phyloP scores from a whole-genome alignment of 2,888 invertebrate genomes.

The Dryocosmus kuriphilus region DNA sequence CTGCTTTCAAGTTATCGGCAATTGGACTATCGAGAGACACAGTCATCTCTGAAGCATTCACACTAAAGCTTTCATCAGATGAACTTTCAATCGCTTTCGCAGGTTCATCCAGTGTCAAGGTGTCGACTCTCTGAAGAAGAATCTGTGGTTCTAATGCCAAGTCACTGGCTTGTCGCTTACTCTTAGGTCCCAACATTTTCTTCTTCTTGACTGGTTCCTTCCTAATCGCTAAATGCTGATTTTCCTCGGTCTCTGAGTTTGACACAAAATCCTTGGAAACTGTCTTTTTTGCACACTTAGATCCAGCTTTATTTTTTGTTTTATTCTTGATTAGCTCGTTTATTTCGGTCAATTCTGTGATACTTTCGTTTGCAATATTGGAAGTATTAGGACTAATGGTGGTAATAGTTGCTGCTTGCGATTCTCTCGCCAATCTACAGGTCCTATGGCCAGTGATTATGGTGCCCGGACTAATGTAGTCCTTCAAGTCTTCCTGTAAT shows the following conservation, averaged over 20 bases:
- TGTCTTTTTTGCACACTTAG: constrained; percentile 50
- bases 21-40: constrained; percentile 70
- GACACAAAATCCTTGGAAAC: constrained; percentile 53
- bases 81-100: constrained; percentile 70
- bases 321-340: constrained; percentile 33
- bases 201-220: constrained; percentile 37
- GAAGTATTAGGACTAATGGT: background rate
- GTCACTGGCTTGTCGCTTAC: constrained; percentile 51
- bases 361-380: background rate
- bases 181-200: constrained; percentile 45
- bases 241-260: constrained; percentile 69
- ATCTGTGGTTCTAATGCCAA: constrained; percentile 61
- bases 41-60: constrained; percentile 69
- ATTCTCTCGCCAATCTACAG: constrained; percentile 82
- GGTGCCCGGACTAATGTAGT: constrained; percentile 83
- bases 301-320: constrained; percentile 41
- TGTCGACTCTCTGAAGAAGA: constrained; percentile 68
- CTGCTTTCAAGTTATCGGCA: constrained; percentile 39
- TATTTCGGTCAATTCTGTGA: background rate
- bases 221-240: constrained; percentile 60
- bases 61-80: constrained; percentile 73
- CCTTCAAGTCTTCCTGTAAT: constrained; percentile 85
- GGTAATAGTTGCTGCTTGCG: constrained; percentile 60
- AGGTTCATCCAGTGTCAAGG: constrained; percentile 65
- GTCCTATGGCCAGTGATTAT: constrained; percentile 83